Percentiles rank a stretch among this genome's conserved stretches.
These are phyloP conservation scores for Stichopus horrens DNA, from an alignment of 53 echinoderm and acorn worm genomes.

Conservation along the genomic window DNA sequence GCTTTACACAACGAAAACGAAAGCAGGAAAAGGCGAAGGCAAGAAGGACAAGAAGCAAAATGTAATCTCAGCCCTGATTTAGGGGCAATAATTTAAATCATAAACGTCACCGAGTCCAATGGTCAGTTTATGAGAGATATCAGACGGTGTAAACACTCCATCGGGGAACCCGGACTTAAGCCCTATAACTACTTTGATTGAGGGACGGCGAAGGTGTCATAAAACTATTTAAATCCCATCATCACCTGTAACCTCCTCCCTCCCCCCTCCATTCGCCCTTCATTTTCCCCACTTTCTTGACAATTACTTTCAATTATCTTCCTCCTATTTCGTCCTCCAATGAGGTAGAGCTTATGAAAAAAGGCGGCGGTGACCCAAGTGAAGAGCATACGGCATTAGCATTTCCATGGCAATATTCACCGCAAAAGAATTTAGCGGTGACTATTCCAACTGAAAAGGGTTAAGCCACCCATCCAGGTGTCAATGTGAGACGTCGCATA, in stretches of 20 bases:
- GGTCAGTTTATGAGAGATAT: conserved; percentile 15
- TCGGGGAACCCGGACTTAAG: not conserved
- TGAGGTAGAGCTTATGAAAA: too few species aligned
- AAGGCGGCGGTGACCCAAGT: too few species aligned
- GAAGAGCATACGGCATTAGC: not conserved
- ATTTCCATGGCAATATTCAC: not conserved
- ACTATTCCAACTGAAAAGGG: not conserved
- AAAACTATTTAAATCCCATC: too few species aligned
- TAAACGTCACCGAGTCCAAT: conserved; percentile 5
- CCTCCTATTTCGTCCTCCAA: too few species aligned
- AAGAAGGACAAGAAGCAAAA: not conserved
- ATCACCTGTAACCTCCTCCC: too few species aligned
- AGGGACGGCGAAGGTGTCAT: too few species aligned
- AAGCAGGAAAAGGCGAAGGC: not conserved
- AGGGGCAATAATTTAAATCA: conserved; percentile 6
- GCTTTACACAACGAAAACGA: too few species aligned
- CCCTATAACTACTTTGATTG: too few species aligned
- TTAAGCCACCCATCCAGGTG: conserved; percentile 18
- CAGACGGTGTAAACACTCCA: conserved; percentile 9
- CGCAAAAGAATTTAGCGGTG: not conserved
- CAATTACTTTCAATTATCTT: too few species aligned
- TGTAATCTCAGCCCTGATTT: not conserved
- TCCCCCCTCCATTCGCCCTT: too few species aligned
- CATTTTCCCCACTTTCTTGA: too few species aligned
- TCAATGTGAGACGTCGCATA: conserved; percentile 1